Base-by-base conservation (phyloP, 2,113 vertebrate species). In the Gadus macrocephalus region DNA sequence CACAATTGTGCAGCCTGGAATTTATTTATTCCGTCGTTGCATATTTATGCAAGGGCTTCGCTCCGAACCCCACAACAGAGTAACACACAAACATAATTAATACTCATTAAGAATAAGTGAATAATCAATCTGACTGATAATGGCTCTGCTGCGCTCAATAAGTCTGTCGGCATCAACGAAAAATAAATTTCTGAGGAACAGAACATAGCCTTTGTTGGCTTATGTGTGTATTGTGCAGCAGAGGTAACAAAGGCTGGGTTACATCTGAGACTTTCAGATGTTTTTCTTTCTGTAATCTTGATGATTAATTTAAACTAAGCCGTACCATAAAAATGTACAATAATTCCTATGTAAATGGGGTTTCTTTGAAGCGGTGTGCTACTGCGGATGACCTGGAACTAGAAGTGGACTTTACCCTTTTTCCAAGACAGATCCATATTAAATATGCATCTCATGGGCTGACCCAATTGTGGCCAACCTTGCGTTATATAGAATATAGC, bases 81-180 rank as follows among this genome's bases (percentile, higher is more conserved):
- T 59, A 58, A 70, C 27, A 71, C 61, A 71, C 64, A 72, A 66
- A 72, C 71, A 72, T 62, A 66, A 71, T 71, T 65, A 71, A 71
- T 66, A 66, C 63, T 71, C 63, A 71, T 71, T 71, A 71, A 20
- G 70, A 53, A 59, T 66, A 59, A 66, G 62, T 71, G 64, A 66
- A 71, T 71, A 71, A 71, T 71, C 70, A 65, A 71, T 71, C 70
- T 60, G 70, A 38, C n/a, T 66, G 53, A 71, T 71, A 65, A 66
- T 66, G 63, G 64, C 53, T 17, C 61, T 20, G 31, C 63, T 71
- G 28, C n/a, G 15, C 55, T 71, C 63, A 59, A 59, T 42, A 60
- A 66, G 70, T 65, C 62, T 55, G 53, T 17, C 15, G 58, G 22
- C 27, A 66, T 65, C 53, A 49, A 49, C 12, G 8, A 14, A 49